Evolutionary conservation across 2,113 vertebrate genomes (phyloP), one percentile per base, ranked within the genome.

Genomic region (Esox niger): DNA sequence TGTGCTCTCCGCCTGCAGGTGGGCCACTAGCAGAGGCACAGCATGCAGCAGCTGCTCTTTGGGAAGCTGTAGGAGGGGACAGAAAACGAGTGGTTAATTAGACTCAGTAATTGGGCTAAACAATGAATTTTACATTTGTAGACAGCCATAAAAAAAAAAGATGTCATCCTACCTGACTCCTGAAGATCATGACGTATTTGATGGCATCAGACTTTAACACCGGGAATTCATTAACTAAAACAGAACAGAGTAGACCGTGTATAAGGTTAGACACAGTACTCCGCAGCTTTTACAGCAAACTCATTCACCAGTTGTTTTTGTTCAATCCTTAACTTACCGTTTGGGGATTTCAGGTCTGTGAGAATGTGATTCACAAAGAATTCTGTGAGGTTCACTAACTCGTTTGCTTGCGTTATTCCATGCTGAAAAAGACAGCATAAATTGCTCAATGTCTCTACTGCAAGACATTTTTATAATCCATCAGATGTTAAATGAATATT

Each of bases 121-220:
- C 13, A 26, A 8, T 68, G 6, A n/a, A 47, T 6, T 56, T 29
- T 58, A 23, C 35, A 23, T 23, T 23, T 1, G 23, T 23, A 32
- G 6, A 52, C n/a, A n/a, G n/a, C n/a, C n/a, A n/a, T n/a, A n/a
- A n/a, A n/a, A n/a, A n/a, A 49, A 43, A n/a, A 43, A 3, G n/a
- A 65, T 62, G n/a, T n/a, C n/a, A 55, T 33, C 20, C 86, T 91
- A 98, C 97, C 89, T 99, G 95, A 81, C 95, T 99, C 82, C 97
- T 95, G 88, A 99, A 99, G 88, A 98, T 98, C 97, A 99, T 99
- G 52, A 98, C 95, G 33, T 99, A 99, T 80, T 99, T 99, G 81
- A 99, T 97, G 63, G 96, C 97, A 81, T 99, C 97, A 72, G 97
- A 93, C 90, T 99, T 99, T 79, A 99, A 90, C 62, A 99, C 97